Evolutionary conservation across 1,140 invertebrate genomes (phyloP).

Genomic region (Heterodera carotae): DNA sequence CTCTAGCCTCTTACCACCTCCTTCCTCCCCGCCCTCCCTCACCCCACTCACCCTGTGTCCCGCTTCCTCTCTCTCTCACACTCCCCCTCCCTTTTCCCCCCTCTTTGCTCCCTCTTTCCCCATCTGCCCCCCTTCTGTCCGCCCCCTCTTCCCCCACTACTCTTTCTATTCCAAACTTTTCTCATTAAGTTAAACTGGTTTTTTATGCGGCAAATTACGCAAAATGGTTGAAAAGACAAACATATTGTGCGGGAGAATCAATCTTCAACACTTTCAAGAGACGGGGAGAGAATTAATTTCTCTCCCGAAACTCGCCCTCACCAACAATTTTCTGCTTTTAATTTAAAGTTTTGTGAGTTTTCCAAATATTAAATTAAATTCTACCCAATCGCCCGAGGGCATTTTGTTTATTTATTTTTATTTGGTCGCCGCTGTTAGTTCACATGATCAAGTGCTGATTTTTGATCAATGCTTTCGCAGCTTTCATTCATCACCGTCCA

Average conservation of each 20-base stretch:
- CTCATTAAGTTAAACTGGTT: constrained; percentile 12
- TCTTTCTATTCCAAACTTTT: background rate
- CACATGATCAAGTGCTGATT: too few relatives aligned
- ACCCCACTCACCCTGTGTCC: too few relatives aligned
- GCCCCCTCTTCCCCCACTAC: background rate
- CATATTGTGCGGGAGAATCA: background rate
- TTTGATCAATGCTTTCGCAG: too few relatives aligned
- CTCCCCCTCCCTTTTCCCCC: too few relatives aligned
- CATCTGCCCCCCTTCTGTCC: background rate
- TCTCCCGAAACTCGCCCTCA: background rate
- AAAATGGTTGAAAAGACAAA: constrained; percentile 10
- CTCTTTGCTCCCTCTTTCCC: background rate
- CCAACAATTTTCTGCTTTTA: background rate
- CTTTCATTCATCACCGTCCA: too few relatives aligned
- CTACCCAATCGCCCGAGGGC: background rate
- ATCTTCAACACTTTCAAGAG: background rate
- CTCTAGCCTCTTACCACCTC: too few relatives aligned
- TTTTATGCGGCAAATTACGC: constrained; percentile 12
- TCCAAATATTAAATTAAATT: background rate
- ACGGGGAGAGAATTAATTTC: too few relatives aligned
- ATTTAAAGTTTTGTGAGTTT: background rate
- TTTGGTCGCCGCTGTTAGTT: too few relatives aligned
- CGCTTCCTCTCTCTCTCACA: too few relatives aligned
- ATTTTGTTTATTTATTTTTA: too few relatives aligned
- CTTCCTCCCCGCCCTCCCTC: too few relatives aligned